Evolutionary conservation across 2,797 vertebrate species (phyloP).

Genomic region (Trematomus bernacchii): DNA sequence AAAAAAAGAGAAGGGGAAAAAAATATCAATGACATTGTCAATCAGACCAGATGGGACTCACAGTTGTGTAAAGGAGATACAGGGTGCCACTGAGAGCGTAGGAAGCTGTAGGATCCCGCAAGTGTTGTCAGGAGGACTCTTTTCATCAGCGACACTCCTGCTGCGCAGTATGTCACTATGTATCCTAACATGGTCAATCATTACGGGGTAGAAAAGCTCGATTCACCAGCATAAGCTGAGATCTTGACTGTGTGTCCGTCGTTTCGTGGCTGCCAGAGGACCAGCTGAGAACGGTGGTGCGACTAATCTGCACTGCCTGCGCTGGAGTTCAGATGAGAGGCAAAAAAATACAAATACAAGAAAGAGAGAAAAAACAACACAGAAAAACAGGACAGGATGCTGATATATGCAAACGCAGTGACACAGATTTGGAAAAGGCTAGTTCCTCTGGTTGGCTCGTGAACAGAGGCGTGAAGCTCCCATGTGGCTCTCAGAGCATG

Average conservation of each 20-base stretch:
- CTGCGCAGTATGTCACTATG: slow-evolving; percentile 61
- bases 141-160: slow-evolving; percentile 70
- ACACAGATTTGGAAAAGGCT: slow-evolving; percentile 82
- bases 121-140: slow-evolving; percentile 72
- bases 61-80: slow-evolving; percentile 66
- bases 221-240: slow-evolving; percentile 71
- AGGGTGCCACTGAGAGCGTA: slow-evolving; percentile 65
- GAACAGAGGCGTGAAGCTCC: slow-evolving; percentile 92
- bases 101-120: slow-evolving; percentile 53
- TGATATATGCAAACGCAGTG: slow-evolving; percentile 88
- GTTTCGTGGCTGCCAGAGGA: slow-evolving; percentile 71
- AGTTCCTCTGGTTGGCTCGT: slow-evolving; percentile 86
- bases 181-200: slow-evolving; percentile 69
- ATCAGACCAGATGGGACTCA: slow-evolving; percentile 67
- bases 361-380: slow-evolving; percentile 35
- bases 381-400: slow-evolving; percentile 78
- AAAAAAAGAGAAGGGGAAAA: slow-evolving; percentile 80
- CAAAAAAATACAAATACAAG: background rate
- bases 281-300: slow-evolving; percentile 71
- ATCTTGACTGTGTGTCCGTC: slow-evolving; percentile 59
- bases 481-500: slow-evolving; percentile 90
- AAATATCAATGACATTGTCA: slow-evolving; percentile 72
- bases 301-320: slow-evolving; percentile 74
- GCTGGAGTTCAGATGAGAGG: slow-evolving; percentile 65
- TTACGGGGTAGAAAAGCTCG: slow-evolving; percentile 51